Evolutionary conservation across 2,888 invertebrate species (phyloP).

Genomic region (Sphaeridia pumilis): DNA sequence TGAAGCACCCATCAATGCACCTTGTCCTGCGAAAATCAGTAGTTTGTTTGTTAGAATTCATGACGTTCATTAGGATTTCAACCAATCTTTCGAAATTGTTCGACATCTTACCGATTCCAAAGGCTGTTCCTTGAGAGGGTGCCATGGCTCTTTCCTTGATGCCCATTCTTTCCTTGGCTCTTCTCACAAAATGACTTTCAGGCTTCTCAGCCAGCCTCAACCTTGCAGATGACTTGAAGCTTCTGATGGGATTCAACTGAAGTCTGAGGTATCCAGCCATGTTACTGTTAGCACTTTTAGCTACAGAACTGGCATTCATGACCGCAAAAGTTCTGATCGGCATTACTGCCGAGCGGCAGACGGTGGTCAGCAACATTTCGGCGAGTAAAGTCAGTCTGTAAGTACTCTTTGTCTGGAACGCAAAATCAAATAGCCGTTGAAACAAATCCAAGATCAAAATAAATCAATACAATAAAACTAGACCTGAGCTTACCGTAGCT

Average conservation of each 20-base stretch:
- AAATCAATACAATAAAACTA: too few relatives aligned
- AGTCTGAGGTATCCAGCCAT: conserved; percentile 19
- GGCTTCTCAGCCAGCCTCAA: background rate
- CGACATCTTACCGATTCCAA: conserved; percentile 30
- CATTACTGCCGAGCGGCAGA: conserved; percentile 27
- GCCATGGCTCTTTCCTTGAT: conserved; percentile 31
- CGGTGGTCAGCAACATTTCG: conserved; percentile 23
- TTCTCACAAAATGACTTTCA: conserved; percentile 29
- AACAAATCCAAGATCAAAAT: too few relatives aligned
- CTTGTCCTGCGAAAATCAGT: conserved; percentile 29
- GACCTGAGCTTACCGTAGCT: too few relatives aligned
- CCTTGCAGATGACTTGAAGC: conserved; percentile 21
- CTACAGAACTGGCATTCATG: conserved; percentile 4
- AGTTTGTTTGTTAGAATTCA: too few relatives aligned
- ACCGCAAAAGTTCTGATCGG: conserved; percentile 16
- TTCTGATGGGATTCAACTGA: conserved; percentile 18
- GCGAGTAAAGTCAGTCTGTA: too few relatives aligned
- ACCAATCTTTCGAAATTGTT: too few relatives aligned
- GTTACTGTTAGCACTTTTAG: conserved; percentile 13
- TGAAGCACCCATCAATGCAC: conserved; percentile 59
- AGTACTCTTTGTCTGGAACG: too few relatives aligned
- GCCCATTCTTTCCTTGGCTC: conserved; percentile 27
- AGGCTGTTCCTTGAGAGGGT: conserved; percentile 29
- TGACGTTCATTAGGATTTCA: too few relatives aligned
- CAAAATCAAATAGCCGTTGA: too few relatives aligned